Conservation (phyloP, 2,888 invertebrate species). For the Heliconius erato region DNA sequence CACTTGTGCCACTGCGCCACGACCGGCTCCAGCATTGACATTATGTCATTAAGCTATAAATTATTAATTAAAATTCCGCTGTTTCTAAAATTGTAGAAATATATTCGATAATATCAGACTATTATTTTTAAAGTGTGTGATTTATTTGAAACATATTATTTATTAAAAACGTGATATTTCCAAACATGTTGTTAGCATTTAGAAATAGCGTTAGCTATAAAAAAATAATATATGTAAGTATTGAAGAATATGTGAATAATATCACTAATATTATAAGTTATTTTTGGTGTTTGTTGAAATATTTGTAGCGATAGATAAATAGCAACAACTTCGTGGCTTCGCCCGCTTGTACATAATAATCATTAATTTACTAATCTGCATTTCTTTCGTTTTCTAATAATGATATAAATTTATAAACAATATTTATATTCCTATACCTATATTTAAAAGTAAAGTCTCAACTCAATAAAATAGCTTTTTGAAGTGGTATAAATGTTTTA, state of each 20-base stretch:
- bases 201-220: conserved; percentile 5
- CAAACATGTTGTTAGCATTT: conserved; percentile 16
- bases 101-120: conserved; percentile 18
- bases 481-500: too few relatives aligned
- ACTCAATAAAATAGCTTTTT: too few relatives aligned
- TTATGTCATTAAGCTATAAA: conserved; percentile 24
- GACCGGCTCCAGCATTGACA: background rate
- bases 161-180: conserved; percentile 11
- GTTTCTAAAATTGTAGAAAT: conserved; percentile 24
- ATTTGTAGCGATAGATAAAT: background rate
- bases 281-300: background rate
- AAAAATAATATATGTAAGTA: conserved; percentile 4
- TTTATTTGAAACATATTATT: conserved; percentile 22
- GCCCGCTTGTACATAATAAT: too few relatives aligned
- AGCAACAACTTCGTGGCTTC: background rate
- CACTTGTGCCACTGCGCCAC: too few relatives aligned
- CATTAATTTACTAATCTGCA: too few relatives aligned
- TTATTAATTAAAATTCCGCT: conserved; percentile 35
- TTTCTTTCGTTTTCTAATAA: too few relatives aligned
- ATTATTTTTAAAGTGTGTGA: conserved; percentile 23
- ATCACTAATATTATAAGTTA: background rate
- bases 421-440: too few relatives aligned
- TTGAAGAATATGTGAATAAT: background rate
- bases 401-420: too few relatives aligned
- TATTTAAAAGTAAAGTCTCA: too few relatives aligned